These are phyloP conservation scores for Galeopsomyia nigrocyanea DNA, from an alignment of 2,888 invertebrate genomes.

Conservation along the genomic window DNA sequence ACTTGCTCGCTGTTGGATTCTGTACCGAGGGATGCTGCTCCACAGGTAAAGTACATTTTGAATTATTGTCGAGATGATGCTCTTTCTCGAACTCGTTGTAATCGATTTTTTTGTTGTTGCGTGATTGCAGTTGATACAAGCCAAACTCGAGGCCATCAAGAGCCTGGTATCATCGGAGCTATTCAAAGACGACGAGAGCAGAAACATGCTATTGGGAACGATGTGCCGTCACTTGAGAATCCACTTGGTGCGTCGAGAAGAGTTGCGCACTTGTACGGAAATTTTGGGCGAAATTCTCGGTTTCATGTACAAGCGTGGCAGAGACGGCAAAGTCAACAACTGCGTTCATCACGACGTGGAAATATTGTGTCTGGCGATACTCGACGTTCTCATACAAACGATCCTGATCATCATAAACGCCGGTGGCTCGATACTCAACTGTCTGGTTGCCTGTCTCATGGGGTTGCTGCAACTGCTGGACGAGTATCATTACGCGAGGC, in stretches of 20 bases:
- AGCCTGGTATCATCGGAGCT: conserved; percentile 82
- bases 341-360: conserved; percentile 85
- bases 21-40: conserved; percentile 77
- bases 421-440: conserved; percentile 80
- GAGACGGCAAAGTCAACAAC: conserved; percentile 74
- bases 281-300: conserved; percentile 88
- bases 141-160: conserved; percentile 86
- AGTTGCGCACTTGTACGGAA: conserved; percentile 86
- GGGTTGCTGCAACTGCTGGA: conserved; percentile 89
- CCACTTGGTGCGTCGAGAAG: conserved; percentile 86
- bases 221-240: conserved; percentile 88
- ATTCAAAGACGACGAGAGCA: conserved; percentile 85
- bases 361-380: conserved; percentile 82
- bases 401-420: conserved; percentile 86
- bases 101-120: background rate
- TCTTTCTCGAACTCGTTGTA: too few relatives aligned
- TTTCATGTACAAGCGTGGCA: conserved; percentile 73
- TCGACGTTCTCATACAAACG: conserved; percentile 89
- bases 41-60: conserved; percentile 64
- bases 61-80: background rate
- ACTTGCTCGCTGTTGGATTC: conserved; percentile 85
- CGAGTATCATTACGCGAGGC: conserved; percentile 87
- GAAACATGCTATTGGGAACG: conserved; percentile 85
- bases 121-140: conserved; percentile 76
- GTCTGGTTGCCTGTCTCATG: conserved; percentile 88